These are phyloP conservation scores for Phoenicopterus ruber DNA, from an alignment of 2,113 vertebrate species.

Conservation along the genomic window DNA sequence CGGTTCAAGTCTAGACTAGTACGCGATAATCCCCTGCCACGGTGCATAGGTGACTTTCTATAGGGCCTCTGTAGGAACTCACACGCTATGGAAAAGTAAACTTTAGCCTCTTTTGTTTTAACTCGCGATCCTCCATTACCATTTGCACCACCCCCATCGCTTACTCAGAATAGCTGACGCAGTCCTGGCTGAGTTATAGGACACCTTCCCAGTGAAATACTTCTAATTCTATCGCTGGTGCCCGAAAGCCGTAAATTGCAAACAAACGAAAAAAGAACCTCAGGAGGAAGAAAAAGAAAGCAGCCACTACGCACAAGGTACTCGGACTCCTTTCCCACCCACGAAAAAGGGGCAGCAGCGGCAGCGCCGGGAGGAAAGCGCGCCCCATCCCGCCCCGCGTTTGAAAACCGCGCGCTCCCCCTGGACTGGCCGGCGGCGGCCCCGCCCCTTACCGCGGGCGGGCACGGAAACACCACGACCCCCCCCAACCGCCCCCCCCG, in stretches of 20 bases:
- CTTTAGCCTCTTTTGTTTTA: fast-evolving
- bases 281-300: fast-evolving
- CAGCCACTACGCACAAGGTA: fast-evolving
- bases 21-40: fast-evolving
- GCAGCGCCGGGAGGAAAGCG: fast-evolving
- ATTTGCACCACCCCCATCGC: fast-evolving
- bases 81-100: fast-evolving
- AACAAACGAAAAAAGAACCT: fast-evolving
- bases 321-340: fast-evolving
- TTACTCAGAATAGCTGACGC: neutral
- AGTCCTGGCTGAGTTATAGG: fast-evolving
- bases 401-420: neutral
- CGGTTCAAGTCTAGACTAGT: fast-evolving
- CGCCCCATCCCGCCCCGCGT: fast-evolving
- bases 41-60: fast-evolving
- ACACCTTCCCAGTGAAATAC: fast-evolving
- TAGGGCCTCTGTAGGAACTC: fast-evolving
- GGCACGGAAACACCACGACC: too few species aligned
- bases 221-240: fast-evolving
- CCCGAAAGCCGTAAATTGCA: fast-evolving
- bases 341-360: fast-evolving
- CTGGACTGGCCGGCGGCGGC: fast-evolving
- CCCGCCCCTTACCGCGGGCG: neutral
- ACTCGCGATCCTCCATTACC: fast-evolving
- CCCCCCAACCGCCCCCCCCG: too few species aligned